A percentile compares a stretch with the other conserved stretches of the same genome.
Conservation (phyloP, 2,113 vertebrate genomes). For the Ciconia maguari region DNA sequence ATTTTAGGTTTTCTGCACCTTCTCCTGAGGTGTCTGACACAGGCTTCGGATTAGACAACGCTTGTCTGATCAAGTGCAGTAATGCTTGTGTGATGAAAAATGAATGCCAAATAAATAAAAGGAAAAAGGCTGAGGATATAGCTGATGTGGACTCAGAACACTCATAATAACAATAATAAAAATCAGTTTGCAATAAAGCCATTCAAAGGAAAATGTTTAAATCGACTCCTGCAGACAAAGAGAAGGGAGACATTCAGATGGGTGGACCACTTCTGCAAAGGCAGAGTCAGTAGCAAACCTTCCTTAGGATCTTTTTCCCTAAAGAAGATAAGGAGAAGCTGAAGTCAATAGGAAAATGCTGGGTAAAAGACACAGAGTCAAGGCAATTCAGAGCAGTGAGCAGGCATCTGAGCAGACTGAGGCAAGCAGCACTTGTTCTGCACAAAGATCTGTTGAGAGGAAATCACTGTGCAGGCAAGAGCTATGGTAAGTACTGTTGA, state of each 20-base stretch:
- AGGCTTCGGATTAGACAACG: not conserved
- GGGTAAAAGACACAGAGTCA: not conserved
- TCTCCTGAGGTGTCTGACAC: not conserved
- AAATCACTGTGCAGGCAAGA: not conserved
- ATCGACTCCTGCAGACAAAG: not conserved
- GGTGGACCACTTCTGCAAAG: not conserved
- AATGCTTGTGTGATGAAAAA: not conserved
- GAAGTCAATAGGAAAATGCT: not conserved
- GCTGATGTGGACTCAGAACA: not conserved
- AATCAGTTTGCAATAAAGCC: not conserved
- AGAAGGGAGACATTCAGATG: not conserved
- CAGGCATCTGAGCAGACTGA: not conserved
- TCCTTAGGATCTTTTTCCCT: not conserved
- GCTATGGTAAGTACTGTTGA: not conserved
- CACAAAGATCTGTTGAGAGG: not conserved
- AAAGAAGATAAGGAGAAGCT: not conserved
- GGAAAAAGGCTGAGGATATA: not conserved
- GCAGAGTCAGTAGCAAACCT: not conserved
- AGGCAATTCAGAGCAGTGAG: not conserved
- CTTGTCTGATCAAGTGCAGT: not conserved
- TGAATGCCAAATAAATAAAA: not conserved
- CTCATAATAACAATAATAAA: not conserved
- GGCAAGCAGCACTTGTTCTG: not conserved
- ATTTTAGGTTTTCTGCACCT: not conserved
- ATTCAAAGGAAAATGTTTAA: not conserved